A percentile compares a stretch with the other conserved stretches of the same genome.
phyloP scores from a whole-genome alignment of 2,113 vertebrate genomes.

The Lophura nycthemera region DNA sequence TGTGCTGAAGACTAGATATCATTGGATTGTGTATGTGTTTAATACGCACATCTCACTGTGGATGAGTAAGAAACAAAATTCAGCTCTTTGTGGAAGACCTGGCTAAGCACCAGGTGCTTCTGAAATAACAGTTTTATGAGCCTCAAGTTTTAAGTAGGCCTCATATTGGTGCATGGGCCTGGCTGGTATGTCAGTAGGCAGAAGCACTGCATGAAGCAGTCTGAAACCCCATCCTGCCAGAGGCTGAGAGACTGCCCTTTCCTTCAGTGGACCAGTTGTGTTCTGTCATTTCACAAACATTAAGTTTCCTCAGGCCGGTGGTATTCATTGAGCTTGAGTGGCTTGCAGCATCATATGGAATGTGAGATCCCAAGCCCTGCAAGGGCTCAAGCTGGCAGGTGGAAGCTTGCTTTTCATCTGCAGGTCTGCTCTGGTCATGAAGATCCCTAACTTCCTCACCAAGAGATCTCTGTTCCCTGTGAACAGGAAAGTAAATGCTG shows the following conservation, averaged over 20 bases:
- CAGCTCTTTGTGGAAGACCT: neutral
- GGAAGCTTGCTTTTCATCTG: neutral
- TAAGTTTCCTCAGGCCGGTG: neutral
- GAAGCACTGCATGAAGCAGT: neutral
- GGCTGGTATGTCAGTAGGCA: fast-evolving
- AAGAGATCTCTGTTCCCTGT: neutral
- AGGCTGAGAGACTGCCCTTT: neutral
- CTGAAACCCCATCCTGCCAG: neutral
- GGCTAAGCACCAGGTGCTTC: neutral
- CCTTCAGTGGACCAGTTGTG: neutral
- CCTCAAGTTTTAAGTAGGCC: neutral
- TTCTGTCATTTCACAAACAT: neutral
- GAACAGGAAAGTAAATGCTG: neutral
- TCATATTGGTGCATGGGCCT: neutral
- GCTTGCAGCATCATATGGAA: neutral
- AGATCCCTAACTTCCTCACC: neutral
- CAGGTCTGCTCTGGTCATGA: neutral
- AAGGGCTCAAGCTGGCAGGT: neutral
- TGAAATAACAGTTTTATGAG: neutral
- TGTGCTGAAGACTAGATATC: neutral
- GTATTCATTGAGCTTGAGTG: neutral
- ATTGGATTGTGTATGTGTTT: neutral
- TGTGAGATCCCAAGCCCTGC: neutral
- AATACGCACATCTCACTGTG: neutral
- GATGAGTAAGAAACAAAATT: neutral